These are phyloP conservation scores for Cryptotermes secundus DNA, from an alignment of 1,140 invertebrate species.

Conservation along the genomic window DNA sequence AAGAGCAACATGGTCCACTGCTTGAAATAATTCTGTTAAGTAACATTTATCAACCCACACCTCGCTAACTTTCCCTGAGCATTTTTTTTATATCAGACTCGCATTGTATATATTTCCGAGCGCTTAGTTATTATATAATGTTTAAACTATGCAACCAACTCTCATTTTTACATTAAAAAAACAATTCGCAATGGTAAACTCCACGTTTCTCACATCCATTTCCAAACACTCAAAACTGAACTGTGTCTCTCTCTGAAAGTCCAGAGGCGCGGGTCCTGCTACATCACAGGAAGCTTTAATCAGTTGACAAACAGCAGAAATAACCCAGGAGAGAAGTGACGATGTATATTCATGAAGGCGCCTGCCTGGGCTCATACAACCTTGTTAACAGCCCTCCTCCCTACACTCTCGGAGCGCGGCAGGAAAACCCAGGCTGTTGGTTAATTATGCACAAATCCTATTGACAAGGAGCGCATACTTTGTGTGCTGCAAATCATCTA, in stretches of 20 bases:
- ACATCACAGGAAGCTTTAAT: constrained; percentile 19
- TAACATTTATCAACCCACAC: not conserved
- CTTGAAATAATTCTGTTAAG: not conserved
- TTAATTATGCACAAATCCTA: constrained; percentile 16
- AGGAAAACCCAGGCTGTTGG: not conserved
- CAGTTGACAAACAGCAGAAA: constrained; percentile 19
- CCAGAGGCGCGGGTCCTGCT: not conserved
- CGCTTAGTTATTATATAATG: not conserved
- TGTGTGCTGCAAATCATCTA: constrained; percentile 1
- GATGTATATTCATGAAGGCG: constrained; percentile 19
- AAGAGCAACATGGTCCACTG: not conserved
- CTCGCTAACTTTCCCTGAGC: not conserved
- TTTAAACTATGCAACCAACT: not conserved
- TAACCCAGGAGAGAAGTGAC: constrained; percentile 17
- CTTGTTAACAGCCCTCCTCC: constrained; percentile 2
- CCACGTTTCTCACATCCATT: not conserved
- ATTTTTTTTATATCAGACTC: not conserved
- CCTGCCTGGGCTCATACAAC: not conserved
- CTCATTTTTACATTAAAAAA: not conserved
- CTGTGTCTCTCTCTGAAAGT: not conserved
- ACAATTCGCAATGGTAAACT: not conserved
- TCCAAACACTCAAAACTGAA: constrained; percentile 16
- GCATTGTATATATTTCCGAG: not conserved
- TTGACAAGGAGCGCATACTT: constrained; percentile 1
- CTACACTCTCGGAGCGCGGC: not conserved